Percentiles rank a stretch among this genome's conserved stretches.
Conservation (phyloP, 2,888 invertebrate genomes). For the Dasypogon diadema region DNA sequence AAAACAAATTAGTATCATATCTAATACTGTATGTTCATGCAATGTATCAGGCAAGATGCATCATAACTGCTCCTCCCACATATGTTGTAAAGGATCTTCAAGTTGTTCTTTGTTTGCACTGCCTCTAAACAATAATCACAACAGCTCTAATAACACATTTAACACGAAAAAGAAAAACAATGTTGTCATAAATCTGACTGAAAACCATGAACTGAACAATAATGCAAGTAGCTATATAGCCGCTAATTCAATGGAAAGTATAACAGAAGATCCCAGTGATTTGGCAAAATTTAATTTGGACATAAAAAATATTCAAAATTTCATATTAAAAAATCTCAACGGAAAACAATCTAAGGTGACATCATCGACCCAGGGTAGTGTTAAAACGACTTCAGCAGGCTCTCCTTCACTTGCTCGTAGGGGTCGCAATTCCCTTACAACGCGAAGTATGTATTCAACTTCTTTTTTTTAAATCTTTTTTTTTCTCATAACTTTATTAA, state of each 20-base stretch:
- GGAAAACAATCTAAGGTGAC: constrained; percentile 35
- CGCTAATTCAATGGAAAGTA: constrained; percentile 52
- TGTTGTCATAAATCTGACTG: constrained; percentile 28
- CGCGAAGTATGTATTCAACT: constrained; percentile 56
- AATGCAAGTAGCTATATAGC: constrained; percentile 17
- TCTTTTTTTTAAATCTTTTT: constrained; percentile 21
- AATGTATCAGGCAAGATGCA: constrained; percentile 32
- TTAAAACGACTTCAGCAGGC: constrained; percentile 33
- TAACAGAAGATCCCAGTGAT: constrained; percentile 42
- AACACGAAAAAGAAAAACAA: constrained; percentile 42
- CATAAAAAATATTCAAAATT: constrained; percentile 47
- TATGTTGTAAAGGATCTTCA: constrained; percentile 37
- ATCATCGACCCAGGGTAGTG: constrained; percentile 18
- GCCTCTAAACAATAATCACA: constrained; percentile 25
- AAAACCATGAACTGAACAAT: constrained; percentile 45
- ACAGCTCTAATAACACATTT: constrained; percentile 33
- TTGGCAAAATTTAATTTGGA: constrained; percentile 13
- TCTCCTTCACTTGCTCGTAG: constrained; percentile 48
- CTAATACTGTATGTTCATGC: constrained; percentile 32
- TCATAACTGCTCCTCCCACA: constrained; percentile 32
- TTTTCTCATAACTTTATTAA: neutral
- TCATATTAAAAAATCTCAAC: constrained; percentile 36
- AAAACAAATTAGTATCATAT: constrained; percentile 20
- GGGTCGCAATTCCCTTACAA: constrained; percentile 49
- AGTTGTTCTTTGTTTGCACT: constrained; percentile 17